Evolutionary conservation across 2,113 vertebrate species (phyloP), one percentile per base, ranked within the genome.

Genomic region (Mugil cephalus): DNA sequence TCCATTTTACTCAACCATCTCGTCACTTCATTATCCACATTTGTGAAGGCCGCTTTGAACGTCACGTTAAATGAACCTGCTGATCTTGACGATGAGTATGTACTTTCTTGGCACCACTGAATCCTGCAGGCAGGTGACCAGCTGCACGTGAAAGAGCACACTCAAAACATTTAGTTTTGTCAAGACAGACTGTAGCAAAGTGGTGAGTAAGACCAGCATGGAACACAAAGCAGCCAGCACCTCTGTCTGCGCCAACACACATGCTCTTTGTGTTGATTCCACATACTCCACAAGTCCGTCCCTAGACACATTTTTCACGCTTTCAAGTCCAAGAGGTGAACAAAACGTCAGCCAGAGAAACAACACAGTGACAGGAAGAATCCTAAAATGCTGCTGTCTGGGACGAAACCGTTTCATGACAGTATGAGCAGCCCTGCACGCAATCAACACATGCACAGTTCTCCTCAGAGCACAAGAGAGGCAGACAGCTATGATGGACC

Each of bases 401-500:
- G 67, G 63, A 60, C 82, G 82, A 43, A 87, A 81, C 56, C 80
- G 75, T 76, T 86, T 93, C 24, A 91, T 83, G 35, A 89, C 34
- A 45, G 74, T 67, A 19, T 78, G 56, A 46, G 85, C 80, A 45
- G 80, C 74, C 45, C 77, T 91, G 58, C 81, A 90, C 43, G 67
- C 79, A 45, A 92, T 76, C 43, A 87, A 82, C 40, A 92, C 80
- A 36, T 84, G 79, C 14, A 86, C 51, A 42, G 83, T 89, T 85
- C 75, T 91, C 13, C 85, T 72, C 43, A 91, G 48, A 74, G 82
- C 74, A 75, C 58, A 92, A 21, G 79, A 86, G 51, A 93, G 77
- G n/a, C 65, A 88, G 35, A 88, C 78, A 4, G 50, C 65, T 39
- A 79, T 74, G 24, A 61, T 46, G 13, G 68, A 84, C 77, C 84